Percentiles rank a stretch among this genome's conserved stretches.
Evolutionary conservation across 2,113 vertebrate species (phyloP).

Genomic region (Edolisoma coerulescens): DNA sequence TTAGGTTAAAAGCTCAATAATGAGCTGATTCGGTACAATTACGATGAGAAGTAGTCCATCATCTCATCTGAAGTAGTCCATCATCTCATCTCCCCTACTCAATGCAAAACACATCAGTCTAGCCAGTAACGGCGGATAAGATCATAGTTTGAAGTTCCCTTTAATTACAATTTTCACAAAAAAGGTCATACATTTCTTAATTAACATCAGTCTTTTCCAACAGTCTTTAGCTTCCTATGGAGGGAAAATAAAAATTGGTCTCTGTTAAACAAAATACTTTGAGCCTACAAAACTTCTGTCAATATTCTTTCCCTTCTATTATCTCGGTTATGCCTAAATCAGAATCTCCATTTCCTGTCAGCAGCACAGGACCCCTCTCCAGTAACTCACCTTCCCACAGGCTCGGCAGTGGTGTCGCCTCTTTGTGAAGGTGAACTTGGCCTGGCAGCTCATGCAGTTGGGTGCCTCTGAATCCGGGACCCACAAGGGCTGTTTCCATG

Average conservation of each 20-base stretch:
- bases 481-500: constrained; percentile 87
- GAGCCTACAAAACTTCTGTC: not conserved
- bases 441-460: constrained; percentile 91
- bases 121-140: not conserved
- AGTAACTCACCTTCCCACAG: constrained; percentile 88
- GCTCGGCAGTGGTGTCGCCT: constrained; percentile 94
- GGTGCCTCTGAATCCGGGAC: constrained; percentile 93
- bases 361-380: not conserved
- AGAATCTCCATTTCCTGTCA: not conserved
- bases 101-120: not conserved
- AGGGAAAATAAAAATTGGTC: not conserved
- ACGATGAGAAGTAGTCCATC: not conserved
- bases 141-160: not conserved
- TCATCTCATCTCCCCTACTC: not conserved
- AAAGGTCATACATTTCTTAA: fast-evolving
- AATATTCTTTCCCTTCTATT: not conserved
- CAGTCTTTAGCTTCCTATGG: not conserved
- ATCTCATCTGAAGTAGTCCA: not conserved
- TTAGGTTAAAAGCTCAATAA: not conserved
- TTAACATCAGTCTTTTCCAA: not conserved
- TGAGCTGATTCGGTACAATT: not conserved
- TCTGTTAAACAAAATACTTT: not conserved
- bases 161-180: not conserved
- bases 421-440: constrained; percentile 93
- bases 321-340: not conserved